phyloP scores from a whole-genome alignment of 2,888 invertebrate species.

The Calliscelio sp. region DNA sequence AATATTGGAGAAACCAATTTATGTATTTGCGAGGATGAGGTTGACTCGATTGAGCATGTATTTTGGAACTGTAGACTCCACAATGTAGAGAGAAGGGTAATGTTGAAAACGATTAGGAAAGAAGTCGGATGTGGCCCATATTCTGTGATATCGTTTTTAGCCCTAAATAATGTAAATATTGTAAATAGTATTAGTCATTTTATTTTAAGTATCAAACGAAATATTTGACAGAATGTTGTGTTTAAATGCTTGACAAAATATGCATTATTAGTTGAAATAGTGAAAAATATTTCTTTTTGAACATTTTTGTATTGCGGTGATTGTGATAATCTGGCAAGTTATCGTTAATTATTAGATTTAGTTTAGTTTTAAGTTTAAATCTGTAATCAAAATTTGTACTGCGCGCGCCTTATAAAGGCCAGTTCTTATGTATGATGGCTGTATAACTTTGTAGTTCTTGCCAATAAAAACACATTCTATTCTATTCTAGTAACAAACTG shows the following conservation, averaged over 20 bases:
- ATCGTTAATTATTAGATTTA: background rate
- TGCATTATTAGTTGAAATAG: background rate
- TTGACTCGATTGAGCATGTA: constrained; percentile 28
- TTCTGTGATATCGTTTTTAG: constrained; percentile 12
- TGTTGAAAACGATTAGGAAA: background rate
- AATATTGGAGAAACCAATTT: constrained; percentile 16
- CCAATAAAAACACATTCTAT: constrained; percentile 6
- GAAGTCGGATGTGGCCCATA: constrained; percentile 9
- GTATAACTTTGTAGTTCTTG: background rate
- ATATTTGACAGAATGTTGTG: background rate
- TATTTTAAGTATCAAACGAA: background rate
- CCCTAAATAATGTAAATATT: background rate
- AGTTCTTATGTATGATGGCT: background rate
- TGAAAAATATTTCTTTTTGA: background rate
- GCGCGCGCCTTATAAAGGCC: background rate
- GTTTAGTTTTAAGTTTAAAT: background rate
- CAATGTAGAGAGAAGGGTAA: background rate
- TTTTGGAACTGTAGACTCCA: constrained; percentile 34
- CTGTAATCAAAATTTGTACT: background rate
- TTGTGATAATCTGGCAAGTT: no score
- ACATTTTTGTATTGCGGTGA: background rate
- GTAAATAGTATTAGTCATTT: background rate
- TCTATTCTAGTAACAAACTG: no score
- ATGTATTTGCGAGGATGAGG: background rate
- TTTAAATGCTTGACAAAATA: background rate